Evolutionary conservation across 2,888 invertebrate species (phyloP), one percentile per base, ranked within the genome.

Genomic region (Dryomyza anilis): DNA sequence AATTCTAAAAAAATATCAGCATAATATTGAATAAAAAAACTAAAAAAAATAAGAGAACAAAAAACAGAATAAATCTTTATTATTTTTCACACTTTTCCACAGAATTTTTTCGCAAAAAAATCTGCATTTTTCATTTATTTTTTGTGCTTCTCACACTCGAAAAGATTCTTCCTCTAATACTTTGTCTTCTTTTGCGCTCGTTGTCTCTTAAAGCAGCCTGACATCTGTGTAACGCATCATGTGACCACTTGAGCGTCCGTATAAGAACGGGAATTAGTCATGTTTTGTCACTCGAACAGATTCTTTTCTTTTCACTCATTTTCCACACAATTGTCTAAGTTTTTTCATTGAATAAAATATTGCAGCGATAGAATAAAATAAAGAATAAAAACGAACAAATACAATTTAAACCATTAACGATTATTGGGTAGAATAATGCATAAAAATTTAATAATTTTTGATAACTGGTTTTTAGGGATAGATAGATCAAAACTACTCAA

Each of bases 211-310:
- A 2, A 43, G 16, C 19, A 43, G 43, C 43, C 19, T 43, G n/a
- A n/a, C 29, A 25, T 14, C 16, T 52, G 7, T 8, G 6, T n/a
- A 52, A 36, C 23, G 21, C 21, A 55, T 55, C 55, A 55, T 36
- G 55, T 55, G 55, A 55, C 55, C 55, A 36, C 61, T 53, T 53
- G 23, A 30, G 16, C 43, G 14, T 14, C 29, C 25, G 39, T 12
- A n/a, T 5, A 23, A 55, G 21, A 27, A 36, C 55, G 5, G 50
- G 25, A 33, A 53, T 52, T 53, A 61, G 61, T 61, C 61, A 61
- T 52, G 53, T 61, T 61, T 43, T 53, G 61, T 43, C 53, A 36
- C 61, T 53, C 39, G 27, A 61, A 27, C 43, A 21, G 48, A 36
- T 33, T 48, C 58, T 23, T 23, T 33, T 12, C 14, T 14, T 23